Conservation (phyloP, 1,140 invertebrate genomes). For the Bombus terrestris region DNA sequence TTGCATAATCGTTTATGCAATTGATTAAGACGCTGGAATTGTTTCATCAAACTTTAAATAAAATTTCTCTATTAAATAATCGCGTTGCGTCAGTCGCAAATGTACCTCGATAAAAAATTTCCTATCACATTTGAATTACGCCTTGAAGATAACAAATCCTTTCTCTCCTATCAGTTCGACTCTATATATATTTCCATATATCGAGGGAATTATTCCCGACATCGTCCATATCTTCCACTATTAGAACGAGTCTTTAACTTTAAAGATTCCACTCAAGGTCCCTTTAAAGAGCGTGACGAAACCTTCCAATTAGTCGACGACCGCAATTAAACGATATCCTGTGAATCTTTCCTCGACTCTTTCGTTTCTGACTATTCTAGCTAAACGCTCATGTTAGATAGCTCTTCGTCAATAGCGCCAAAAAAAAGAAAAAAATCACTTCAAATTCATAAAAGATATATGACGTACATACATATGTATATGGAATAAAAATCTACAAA, state of each 20-base stretch:
- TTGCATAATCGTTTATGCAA: conserved; percentile 39
- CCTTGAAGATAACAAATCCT: too few relatives aligned
- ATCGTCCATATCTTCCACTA: not conserved
- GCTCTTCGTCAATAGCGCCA: not conserved
- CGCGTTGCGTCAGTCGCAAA: not conserved
- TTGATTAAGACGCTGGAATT: conserved; percentile 30
- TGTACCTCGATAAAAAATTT: not conserved
- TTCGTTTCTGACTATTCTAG: not conserved
- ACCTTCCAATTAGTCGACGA: not conserved
- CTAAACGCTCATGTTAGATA: not conserved
- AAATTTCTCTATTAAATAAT: conserved; percentile 51
- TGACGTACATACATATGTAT: too few relatives aligned
- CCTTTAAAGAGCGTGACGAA: conserved; percentile 29
- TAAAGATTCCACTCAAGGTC: conserved; percentile 7
- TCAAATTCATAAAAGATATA: not conserved
- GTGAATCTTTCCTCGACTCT: not conserved
- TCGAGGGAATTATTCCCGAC: not conserved
- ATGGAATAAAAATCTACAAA: too few relatives aligned
- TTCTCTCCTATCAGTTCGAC: not conserved
- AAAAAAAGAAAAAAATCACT: too few relatives aligned
- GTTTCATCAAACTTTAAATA: conserved; percentile 43
- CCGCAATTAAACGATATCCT: conserved; percentile 28
- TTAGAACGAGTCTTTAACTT: conserved; percentile 28
- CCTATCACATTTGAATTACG: not conserved
- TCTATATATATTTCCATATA: not conserved